A percentile compares a stretch with the other conserved stretches of the same genome.
phyloP scores from a whole-genome alignment of 2,888 invertebrate genomes.

The Drosophila percnosoma region DNA sequence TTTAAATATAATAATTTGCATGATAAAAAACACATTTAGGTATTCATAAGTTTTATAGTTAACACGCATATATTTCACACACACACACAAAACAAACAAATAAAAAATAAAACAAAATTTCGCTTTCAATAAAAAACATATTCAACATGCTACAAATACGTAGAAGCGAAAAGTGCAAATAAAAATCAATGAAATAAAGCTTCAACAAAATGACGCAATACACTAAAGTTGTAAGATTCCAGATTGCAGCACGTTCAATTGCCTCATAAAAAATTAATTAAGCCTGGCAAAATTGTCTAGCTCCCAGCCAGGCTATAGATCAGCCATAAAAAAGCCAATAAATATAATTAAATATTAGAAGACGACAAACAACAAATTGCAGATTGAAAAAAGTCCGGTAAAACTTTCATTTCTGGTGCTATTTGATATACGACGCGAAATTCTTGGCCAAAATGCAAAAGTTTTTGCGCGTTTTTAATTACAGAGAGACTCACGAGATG shows the following conservation, averaged over 20 bases:
- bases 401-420: conserved; percentile 49
- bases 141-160: conserved; percentile 2
- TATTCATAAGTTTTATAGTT: conserved; percentile 29
- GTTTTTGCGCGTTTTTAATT: conserved; percentile 47
- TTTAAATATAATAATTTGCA: conserved; percentile 67
- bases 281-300: background rate
- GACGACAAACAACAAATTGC: conserved; percentile 8
- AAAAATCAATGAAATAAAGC: conserved; percentile 19
- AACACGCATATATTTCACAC: conserved; percentile 32
- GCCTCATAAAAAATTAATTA: conserved; percentile 19
- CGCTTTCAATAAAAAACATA: conserved; percentile 50
- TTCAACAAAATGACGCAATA: conserved; percentile 35
- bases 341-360: conserved; percentile 7
- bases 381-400: background rate
- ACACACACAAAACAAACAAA: too few species aligned
- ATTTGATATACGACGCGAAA: conserved; percentile 31
- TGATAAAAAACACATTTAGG: conserved; percentile 49
- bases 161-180: conserved; percentile 8
- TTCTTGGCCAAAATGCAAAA: conserved; percentile 52
- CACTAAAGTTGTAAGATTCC: background rate
- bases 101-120: conserved; percentile 20
- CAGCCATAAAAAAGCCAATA: background rate
- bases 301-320: background rate
- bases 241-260: conserved; percentile 7
- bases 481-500: conserved; percentile 40